Evolutionary conservation across 1,140 invertebrate species (phyloP).

Genomic region (Drosophila elegans): DNA sequence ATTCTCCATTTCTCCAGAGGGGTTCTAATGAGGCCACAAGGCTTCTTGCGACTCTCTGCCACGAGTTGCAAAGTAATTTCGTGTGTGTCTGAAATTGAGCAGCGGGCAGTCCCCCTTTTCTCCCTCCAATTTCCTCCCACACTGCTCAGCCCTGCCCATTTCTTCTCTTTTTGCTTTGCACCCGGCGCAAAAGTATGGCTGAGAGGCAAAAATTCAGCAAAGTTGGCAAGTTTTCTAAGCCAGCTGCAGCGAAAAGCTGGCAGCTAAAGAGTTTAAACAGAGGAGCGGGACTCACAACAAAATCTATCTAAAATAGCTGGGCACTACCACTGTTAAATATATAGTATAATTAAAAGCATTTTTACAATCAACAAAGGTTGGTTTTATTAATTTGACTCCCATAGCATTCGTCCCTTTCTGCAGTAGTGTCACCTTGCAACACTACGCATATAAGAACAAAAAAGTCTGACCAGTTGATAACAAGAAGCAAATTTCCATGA

Average conservation of each 20-base stretch:
- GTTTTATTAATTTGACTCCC: not conserved
- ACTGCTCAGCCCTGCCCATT: not conserved
- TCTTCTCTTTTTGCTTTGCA: slow-evolving; percentile 6
- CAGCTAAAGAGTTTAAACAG: slow-evolving; percentile 1
- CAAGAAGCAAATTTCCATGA: not conserved
- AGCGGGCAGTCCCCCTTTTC: slow-evolving; percentile 12
- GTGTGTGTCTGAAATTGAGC: slow-evolving; percentile 45
- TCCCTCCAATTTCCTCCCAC: slow-evolving; percentile 10
- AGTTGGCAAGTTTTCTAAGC: slow-evolving; percentile 41
- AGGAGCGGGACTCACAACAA: not conserved
- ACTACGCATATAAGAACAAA: not conserved
- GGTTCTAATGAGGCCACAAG: slow-evolving; percentile 60
- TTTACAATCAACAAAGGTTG: too few relatives aligned
- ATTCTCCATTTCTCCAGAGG: slow-evolving; percentile 8
- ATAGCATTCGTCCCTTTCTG: too few relatives aligned
- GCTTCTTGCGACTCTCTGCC: slow-evolving; percentile 36
- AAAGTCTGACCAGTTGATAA: not conserved
- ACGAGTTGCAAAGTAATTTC: slow-evolving; percentile 69
- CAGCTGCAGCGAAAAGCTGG: slow-evolving; percentile 7
- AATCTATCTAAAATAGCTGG: not conserved
- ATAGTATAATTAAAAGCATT: not conserved
- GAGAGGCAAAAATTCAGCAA: slow-evolving; percentile 16
- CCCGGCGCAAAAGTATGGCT: slow-evolving; percentile 10
- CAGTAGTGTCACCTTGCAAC: not conserved
- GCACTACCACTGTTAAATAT: too few relatives aligned